Conservation (phyloP, 2,113 vertebrate genomes). For the Carlito syrichta region DNA sequence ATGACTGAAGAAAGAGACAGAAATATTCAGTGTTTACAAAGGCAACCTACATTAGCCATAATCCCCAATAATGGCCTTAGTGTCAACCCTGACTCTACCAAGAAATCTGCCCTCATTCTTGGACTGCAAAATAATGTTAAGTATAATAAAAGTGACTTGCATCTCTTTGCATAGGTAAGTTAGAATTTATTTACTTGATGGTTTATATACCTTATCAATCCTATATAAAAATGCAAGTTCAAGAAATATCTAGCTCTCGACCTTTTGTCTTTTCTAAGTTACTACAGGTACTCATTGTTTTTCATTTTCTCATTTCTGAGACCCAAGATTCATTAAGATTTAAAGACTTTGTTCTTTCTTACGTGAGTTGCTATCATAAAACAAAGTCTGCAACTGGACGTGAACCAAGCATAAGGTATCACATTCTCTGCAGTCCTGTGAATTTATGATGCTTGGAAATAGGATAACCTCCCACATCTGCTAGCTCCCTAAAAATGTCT, state of each 20-base stretch:
- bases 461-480: background rate
- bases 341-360: background rate
- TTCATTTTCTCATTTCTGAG: background rate
- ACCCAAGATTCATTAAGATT: background rate
- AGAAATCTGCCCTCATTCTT: background rate
- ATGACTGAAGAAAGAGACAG: background rate
- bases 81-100: background rate
- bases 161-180: background rate
- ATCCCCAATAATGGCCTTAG: background rate
- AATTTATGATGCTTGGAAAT: background rate
- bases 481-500: background rate
- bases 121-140: background rate
- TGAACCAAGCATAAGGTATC: fast-evolving
- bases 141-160: background rate
- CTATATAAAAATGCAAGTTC: background rate
- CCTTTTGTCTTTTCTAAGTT: background rate
- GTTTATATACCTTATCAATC: background rate
- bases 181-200: background rate
- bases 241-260: background rate
- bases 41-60: fast-evolving
- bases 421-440: background rate
- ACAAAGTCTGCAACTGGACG: background rate
- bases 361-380: background rate
- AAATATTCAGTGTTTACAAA: fast-evolving
- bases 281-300: background rate